phyloP scores from a whole-genome alignment of 2,797 vertebrate genomes.

The Melopsittacus undulatus region DNA sequence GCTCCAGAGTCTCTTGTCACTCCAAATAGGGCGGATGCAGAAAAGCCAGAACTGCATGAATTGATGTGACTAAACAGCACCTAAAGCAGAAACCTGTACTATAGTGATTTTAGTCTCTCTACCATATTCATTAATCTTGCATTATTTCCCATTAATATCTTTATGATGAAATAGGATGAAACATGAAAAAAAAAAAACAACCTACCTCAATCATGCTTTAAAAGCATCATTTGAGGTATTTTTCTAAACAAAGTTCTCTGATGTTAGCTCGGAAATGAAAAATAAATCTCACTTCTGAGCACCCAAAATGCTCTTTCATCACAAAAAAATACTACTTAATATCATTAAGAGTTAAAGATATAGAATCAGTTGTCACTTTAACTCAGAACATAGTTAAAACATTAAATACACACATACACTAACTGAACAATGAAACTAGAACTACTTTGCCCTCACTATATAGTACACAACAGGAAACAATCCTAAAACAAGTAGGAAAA shows the following conservation, averaged over 20 bases:
- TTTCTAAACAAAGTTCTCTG: not conserved
- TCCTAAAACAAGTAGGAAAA: not conserved
- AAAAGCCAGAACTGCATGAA: not conserved
- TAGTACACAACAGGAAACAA: not conserved
- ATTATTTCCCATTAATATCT: not conserved
- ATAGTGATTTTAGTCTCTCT: not conserved
- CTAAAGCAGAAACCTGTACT: not conserved
- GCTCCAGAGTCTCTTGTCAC: not conserved
- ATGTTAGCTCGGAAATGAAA: not conserved
- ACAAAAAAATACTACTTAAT: not conserved
- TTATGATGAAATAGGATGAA: not conserved
- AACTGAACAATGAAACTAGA: not conserved
- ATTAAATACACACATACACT: not conserved
- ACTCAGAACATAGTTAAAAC: not conserved
- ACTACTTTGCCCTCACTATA: not conserved
- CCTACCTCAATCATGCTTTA: not conserved
- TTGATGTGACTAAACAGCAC: not conserved
- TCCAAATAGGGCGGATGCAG: not conserved
- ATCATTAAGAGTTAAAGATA: not conserved
- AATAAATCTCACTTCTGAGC: not conserved
- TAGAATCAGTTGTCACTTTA: not conserved
- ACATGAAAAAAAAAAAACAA: not conserved
- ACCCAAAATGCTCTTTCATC: not conserved
- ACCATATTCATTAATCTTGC: not conserved
- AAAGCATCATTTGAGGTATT: not conserved